These are phyloP conservation scores for Alcis repandata DNA, from an alignment of 2,888 invertebrate species.

Conservation along the genomic window DNA sequence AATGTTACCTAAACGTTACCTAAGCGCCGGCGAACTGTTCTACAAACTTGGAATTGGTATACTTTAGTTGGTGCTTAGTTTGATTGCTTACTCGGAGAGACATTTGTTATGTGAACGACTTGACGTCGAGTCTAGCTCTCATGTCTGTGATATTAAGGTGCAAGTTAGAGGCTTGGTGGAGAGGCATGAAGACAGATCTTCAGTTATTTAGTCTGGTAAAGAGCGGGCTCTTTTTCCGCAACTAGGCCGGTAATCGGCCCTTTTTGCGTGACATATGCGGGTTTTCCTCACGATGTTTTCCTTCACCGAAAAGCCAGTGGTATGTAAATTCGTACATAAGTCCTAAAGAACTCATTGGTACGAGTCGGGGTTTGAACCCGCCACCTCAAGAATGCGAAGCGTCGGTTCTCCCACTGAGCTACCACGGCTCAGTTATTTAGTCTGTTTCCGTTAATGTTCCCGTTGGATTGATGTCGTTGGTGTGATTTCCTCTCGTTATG, in stretches of 20 bases:
- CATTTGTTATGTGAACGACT: conserved; percentile 35
- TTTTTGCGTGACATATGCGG: no score
- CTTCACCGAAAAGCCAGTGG: no score
- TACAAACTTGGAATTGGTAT: conserved; percentile 30
- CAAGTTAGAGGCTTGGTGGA: neutral
- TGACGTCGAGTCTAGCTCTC: conserved; percentile 11
- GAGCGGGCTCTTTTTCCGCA: no score
- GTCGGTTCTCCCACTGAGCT: no score
- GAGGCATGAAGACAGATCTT: conserved; percentile 6
- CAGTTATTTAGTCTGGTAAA: conserved; percentile 18
- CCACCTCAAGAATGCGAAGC: no score
- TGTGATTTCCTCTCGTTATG: conserved; percentile 2
- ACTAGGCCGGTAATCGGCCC: no score
- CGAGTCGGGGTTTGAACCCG: no score
- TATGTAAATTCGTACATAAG: no score
- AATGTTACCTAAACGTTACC: conserved; percentile 21
- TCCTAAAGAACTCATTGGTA: no score
- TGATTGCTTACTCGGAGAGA: conserved; percentile 26
- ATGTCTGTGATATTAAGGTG: neutral
- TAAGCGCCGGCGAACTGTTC: conserved; percentile 21
- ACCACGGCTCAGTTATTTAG: conserved; percentile 23
- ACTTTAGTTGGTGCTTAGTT: conserved; percentile 36
- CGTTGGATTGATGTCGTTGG: conserved; percentile 16
- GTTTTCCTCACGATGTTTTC: no score
- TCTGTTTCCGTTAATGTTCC: conserved; percentile 25